Percentiles rank a stretch among this genome's conserved stretches.
These are phyloP conservation scores for Agrenia bidenticulata DNA, from an alignment of 2,888 invertebrate genomes.

Conservation along the genomic window DNA sequence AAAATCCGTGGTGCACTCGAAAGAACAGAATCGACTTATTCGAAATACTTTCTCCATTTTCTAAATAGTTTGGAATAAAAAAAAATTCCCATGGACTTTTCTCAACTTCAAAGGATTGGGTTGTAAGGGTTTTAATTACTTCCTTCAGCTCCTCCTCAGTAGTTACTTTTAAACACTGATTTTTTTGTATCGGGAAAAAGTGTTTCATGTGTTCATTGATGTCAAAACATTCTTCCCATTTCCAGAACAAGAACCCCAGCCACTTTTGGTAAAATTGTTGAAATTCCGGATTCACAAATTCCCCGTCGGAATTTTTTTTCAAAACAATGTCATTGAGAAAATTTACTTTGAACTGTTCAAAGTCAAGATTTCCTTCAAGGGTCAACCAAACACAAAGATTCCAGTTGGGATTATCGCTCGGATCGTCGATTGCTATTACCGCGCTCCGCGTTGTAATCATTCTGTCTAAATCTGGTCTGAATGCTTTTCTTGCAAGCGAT, in stretches of 20 bases:
- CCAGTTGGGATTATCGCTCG: conserved; percentile 37
- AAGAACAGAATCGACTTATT: conserved; percentile 37
- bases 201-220: conserved; percentile 38
- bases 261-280: conserved; percentile 41
- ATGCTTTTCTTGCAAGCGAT: conserved; percentile 18
- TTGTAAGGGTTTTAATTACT: conserved; percentile 35
- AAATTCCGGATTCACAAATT: conserved; percentile 40
- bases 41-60: conserved; percentile 5
- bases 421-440: conserved; percentile 40
- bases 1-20: conserved; percentile 46
- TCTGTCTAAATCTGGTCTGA: conserved; percentile 39
- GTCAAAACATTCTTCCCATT: conserved; percentile 43
- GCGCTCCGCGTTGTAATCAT: conserved; percentile 41
- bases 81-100: conserved; percentile 49
- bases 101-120: conserved; percentile 28
- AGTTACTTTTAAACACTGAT: conserved; percentile 5
- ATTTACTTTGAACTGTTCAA: conserved; percentile 29
- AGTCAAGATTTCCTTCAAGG: conserved; percentile 38
- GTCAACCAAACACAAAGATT: conserved; percentile 44
- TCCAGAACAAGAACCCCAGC: conserved; percentile 46
- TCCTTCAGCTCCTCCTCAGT: conserved; percentile 33
- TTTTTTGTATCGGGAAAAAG: neutral
- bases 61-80: conserved; percentile 36
- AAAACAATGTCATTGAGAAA: conserved; percentile 33
- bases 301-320: conserved; percentile 20